phyloP scores from a whole-genome alignment of 2,797 vertebrate genomes.

The Gymnothorax javanicus region DNA sequence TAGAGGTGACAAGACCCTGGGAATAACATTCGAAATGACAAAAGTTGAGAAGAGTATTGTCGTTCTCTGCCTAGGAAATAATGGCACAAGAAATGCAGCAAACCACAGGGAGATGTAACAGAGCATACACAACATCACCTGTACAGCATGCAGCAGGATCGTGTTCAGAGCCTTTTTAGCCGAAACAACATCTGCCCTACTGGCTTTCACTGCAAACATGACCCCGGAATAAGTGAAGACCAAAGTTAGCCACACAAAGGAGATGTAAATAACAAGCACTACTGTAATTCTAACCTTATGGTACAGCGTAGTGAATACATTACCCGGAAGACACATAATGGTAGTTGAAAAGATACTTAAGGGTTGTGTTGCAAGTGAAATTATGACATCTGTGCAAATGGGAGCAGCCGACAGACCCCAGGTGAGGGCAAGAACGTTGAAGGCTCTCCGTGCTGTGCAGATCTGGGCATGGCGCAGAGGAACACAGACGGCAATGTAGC shows the following conservation, averaged over 20 bases:
- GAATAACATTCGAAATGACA: conserved; percentile 53
- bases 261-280: conserved; percentile 44
- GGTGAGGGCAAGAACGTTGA: conserved; percentile 49
- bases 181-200: conserved; percentile 36
- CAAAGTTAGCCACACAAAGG: conserved; percentile 56
- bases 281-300: conserved; percentile 22
- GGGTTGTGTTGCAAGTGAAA: conserved; percentile 37
- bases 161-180: conserved; percentile 61
- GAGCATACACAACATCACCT: conserved; percentile 61
- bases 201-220: conserved; percentile 44
- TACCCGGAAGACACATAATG: conserved; percentile 9
- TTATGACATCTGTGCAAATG: conserved; percentile 45
- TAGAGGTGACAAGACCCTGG: conserved; percentile 62
- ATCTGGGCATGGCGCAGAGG: conserved; percentile 57
- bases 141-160: conserved; percentile 63
- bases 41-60: conserved; percentile 46
- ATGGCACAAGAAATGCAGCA: background rate
- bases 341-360: conserved; percentile 27
- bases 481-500: conserved; percentile 58
- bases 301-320: conserved; percentile 36
- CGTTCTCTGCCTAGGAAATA: conserved; percentile 38
- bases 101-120: conserved; percentile 47
- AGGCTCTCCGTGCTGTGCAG: conserved; percentile 55
- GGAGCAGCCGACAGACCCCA: conserved; percentile 42
- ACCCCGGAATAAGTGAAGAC: conserved; percentile 58